Conservation (phyloP, 2,113 vertebrate genomes). For the Mormoops blainvillei region DNA sequence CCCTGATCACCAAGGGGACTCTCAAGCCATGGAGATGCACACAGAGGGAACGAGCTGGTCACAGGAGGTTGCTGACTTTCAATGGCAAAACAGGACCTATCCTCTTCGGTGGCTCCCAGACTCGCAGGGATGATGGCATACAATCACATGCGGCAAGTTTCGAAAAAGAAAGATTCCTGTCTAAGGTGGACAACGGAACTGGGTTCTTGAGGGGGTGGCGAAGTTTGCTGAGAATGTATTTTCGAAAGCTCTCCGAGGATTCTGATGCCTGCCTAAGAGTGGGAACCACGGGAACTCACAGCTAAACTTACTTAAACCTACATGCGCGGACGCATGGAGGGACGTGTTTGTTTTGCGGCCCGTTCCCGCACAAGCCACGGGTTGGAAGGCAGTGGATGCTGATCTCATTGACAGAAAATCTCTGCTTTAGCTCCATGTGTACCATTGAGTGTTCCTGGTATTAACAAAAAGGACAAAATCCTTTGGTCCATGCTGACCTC, state of each 20-base stretch:
- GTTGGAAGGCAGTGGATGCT: background rate
- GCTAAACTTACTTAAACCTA: background rate
- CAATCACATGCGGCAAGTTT: background rate
- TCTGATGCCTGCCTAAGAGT: background rate
- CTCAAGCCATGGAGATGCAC: background rate
- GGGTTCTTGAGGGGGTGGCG: background rate
- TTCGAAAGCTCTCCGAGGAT: background rate
- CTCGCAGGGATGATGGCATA: background rate
- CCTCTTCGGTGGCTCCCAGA: background rate
- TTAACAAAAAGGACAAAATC: background rate
- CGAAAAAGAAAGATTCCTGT: background rate
- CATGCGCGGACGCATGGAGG: accelerated
- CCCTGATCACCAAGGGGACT: background rate
- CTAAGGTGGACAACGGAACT: background rate
- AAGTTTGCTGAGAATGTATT: background rate
- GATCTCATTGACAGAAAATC: background rate
- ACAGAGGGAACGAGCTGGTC: background rate
- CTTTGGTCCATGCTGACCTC: background rate
- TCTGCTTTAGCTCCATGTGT: background rate
- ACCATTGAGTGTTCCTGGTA: background rate
- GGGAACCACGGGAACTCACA: background rate
- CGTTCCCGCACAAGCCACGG: background rate
- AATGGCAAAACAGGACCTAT: background rate
- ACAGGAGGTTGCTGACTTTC: no score
- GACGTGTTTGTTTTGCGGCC: background rate